Conservation (phyloP, 2,113 vertebrate genomes). For the Trematomus loennbergii region DNA sequence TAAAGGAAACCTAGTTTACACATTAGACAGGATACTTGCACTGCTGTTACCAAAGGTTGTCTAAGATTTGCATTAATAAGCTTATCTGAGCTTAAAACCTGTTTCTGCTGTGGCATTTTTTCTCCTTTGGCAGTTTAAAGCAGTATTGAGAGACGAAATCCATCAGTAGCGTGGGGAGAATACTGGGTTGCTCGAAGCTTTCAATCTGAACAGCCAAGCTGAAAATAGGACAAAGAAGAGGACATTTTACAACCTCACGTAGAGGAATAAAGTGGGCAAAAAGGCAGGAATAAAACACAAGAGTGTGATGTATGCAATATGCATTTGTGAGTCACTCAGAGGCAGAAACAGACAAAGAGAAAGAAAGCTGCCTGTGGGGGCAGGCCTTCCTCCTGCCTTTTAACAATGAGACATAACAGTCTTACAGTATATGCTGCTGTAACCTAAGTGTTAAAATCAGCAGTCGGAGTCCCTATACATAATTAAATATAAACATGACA, state of each 20-base stretch:
- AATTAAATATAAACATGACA: constrained; percentile 3
- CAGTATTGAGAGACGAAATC: constrained; percentile 70
- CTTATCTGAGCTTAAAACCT: constrained; percentile 54
- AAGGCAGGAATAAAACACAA: constrained; percentile 4
- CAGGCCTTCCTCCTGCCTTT: constrained; percentile 5
- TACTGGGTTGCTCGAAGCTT: constrained; percentile 35
- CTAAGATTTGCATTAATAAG: constrained; percentile 32
- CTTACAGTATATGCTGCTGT: neutral
- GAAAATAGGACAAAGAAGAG: constrained; percentile 34
- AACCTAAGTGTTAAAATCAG: neutral
- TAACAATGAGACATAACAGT: constrained; percentile 25
- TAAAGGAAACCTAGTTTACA: constrained; percentile 13
- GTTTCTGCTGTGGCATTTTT: constrained; percentile 58
- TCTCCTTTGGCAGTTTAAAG: constrained; percentile 59
- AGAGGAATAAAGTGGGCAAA: constrained; percentile 11
- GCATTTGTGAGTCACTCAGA: constrained; percentile 30
- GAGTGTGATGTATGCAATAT: neutral
- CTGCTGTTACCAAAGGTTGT: constrained; percentile 1
- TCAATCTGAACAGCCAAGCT: constrained; percentile 82
- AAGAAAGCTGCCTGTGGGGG: constrained; percentile 19
- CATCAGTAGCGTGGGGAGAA: constrained; percentile 55
- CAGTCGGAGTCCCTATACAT: neutral
- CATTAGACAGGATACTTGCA: constrained; percentile 5
- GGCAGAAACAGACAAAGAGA: constrained; percentile 17
- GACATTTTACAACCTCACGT: constrained; percentile 24